Percentiles rank a stretch among this genome's conserved stretches.
phyloP scores from a whole-genome alignment of 2,888 invertebrate genomes.

The Andrena fulva region DNA sequence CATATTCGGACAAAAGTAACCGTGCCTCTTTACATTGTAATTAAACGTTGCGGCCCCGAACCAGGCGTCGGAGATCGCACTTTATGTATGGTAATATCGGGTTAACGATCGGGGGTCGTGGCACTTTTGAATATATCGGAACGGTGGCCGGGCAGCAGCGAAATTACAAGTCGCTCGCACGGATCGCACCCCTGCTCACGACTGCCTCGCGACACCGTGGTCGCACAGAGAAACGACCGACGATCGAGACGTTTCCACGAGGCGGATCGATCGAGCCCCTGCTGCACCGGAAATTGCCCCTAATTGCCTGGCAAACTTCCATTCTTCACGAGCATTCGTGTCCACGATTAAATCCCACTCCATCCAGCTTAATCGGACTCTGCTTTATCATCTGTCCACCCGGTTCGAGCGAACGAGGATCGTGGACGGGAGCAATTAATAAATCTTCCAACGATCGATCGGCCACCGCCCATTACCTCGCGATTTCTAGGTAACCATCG shows the following conservation, averaged over 20 bases:
- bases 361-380: slow-evolving; percentile 33
- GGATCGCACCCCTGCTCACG: not conserved
- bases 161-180: slow-evolving; percentile 21
- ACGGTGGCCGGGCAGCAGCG: slow-evolving; percentile 22
- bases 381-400: slow-evolving; percentile 32
- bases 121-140: slow-evolving; percentile 17
- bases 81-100: slow-evolving; percentile 52
- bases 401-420: not conserved
- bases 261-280: slow-evolving; percentile 42
- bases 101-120: slow-evolving; percentile 41
- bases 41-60: slow-evolving; percentile 37
- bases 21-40: slow-evolving; percentile 33
- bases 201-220: not conserved
- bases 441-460: not conserved
- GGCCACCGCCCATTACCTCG: too few relatives aligned
- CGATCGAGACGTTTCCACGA: slow-evolving; percentile 33
- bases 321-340: slow-evolving; percentile 54
- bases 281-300: slow-evolving; percentile 60
- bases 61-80: slow-evolving; percentile 18
- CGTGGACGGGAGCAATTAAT: not conserved
- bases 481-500: not conserved
- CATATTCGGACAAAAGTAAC: slow-evolving; percentile 38
- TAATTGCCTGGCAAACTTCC: slow-evolving; percentile 58
- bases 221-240: slow-evolving; percentile 19
- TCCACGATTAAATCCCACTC: slow-evolving; percentile 48